Percentiles rank a stretch among this genome's conserved stretches.
Evolutionary conservation across 1,140 invertebrate species (phyloP).

Genomic region (Lethrus apterus): DNA sequence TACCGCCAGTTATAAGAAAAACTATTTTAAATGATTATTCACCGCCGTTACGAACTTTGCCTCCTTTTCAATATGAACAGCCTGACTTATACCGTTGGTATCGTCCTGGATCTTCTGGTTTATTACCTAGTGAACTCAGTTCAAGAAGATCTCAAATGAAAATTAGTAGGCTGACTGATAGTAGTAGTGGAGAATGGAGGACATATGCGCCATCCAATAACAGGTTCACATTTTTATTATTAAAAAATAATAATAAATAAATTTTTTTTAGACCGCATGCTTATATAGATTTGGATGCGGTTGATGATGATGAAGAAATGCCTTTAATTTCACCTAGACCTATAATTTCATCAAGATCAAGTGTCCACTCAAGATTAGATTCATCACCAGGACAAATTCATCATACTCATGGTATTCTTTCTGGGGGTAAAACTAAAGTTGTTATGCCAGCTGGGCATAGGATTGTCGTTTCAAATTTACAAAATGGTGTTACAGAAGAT

Average conservation of each 20-base stretch:
- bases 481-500: slow-evolving; percentile 74
- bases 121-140: not conserved
- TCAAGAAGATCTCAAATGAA: not conserved
- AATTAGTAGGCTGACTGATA: slow-evolving; percentile 12
- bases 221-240: slow-evolving; percentile 13
- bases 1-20: slow-evolving; percentile 21
- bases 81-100: slow-evolving; percentile 12
- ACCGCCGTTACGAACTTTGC: not conserved
- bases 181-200: slow-evolving; percentile 16
- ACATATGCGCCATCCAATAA: slow-evolving; percentile 11
- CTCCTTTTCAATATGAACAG: slow-evolving; percentile 5
- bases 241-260: slow-evolving; percentile 1
- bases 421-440: slow-evolving; percentile 45
- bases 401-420: slow-evolving; percentile 45
- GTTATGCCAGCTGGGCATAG: slow-evolving; percentile 55
- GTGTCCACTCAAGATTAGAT: slow-evolving; percentile 46
- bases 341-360: slow-evolving; percentile 26
- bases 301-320: slow-evolving; percentile 43
- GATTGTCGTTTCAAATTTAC: slow-evolving; percentile 82
- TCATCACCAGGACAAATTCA: slow-evolving; percentile 40
- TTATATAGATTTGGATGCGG: slow-evolving; percentile 35
- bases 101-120: not conserved
- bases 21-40: slow-evolving; percentile 30
- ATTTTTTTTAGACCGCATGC: slow-evolving; percentile 12
- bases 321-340: slow-evolving; percentile 21